Conservation (phyloP, 1,140 invertebrate species). For the Bombus difficillimus region DNA sequence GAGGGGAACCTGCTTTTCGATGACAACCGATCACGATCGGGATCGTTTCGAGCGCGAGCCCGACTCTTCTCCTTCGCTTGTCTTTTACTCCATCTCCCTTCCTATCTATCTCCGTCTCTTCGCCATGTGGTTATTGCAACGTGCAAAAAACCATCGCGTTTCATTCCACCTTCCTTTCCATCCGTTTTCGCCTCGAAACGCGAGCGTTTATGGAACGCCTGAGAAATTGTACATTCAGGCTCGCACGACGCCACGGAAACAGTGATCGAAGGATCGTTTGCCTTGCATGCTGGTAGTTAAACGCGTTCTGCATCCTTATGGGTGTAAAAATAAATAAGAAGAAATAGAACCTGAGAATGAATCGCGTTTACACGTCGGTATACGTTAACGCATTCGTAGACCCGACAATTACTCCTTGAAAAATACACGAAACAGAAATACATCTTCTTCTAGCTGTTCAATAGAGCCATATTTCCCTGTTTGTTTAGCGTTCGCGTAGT, state of each 20-base stretch:
- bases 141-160: slow-evolving; percentile 19
- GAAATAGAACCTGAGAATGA: not conserved
- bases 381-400: not conserved
- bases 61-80: not conserved
- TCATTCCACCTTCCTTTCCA: slow-evolving; percentile 9
- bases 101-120: not conserved
- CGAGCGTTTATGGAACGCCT: slow-evolving; percentile 9
- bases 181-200: slow-evolving; percentile 18
- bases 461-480: not conserved
- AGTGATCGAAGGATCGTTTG: not conserved
- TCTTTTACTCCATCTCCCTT: not conserved
- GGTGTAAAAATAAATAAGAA: not conserved
- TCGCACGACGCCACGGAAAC: not conserved
- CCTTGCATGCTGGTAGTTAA: not conserved
- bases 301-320: not conserved
- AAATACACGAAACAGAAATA: slow-evolving; percentile 3
- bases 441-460: not conserved
- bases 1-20: slow-evolving; percentile 58
- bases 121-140: not conserved
- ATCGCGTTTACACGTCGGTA: not conserved
- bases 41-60: slow-evolving; percentile 32
- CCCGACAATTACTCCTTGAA: not conserved
- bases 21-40: slow-evolving; percentile 63
- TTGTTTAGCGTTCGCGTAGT: not conserved
- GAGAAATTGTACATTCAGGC: slow-evolving; percentile 25